These are phyloP conservation scores for Micropterix aruncella DNA, from an alignment of 2,888 invertebrate genomes.

Conservation along the genomic window DNA sequence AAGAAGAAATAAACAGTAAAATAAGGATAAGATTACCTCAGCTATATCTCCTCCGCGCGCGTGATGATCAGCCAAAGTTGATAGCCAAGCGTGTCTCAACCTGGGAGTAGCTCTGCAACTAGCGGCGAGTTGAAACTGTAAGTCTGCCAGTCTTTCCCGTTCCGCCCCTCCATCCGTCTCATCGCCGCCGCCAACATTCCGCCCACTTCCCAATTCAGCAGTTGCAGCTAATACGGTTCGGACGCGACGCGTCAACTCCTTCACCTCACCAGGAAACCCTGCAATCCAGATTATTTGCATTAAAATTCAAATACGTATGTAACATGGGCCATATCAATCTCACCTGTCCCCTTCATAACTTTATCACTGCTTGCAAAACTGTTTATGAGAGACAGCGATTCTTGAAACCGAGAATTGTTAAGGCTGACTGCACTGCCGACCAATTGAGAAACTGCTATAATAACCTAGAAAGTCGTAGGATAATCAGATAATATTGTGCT, in stretches of 20 bases:
- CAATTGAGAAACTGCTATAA: conserved; percentile 90
- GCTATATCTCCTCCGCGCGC: conserved; percentile 71
- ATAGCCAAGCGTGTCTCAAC: conserved; percentile 88
- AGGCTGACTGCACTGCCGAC: conserved; percentile 81
- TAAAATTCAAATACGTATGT: not conserved
- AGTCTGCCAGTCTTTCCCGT: conserved; percentile 80
- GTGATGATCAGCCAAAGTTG: conserved; percentile 83
- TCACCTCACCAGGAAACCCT: conserved; percentile 81
- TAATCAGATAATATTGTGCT: conserved; percentile 3
- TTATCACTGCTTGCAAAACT: conserved; percentile 88
- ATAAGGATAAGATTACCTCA: conserved; percentile 68
- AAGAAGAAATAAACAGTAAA: no score
- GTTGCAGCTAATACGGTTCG: conserved; percentile 92
- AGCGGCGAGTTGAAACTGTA: conserved; percentile 85
- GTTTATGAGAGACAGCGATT: conserved; percentile 83
- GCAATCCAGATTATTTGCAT: conserved; percentile 3
- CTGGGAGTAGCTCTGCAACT: conserved; percentile 92
- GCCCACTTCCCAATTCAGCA: conserved; percentile 78
- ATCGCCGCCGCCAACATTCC: conserved; percentile 53
- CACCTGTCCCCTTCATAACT: conserved; percentile 84
- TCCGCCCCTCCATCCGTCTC: conserved; percentile 81
- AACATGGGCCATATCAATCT: conserved; percentile 12
- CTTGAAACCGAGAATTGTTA: conserved; percentile 90
- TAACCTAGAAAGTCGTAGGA: conserved; percentile 53
- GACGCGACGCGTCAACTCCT: conserved; percentile 85